Conservation (phyloP, 2,113 vertebrate species). For the Salminus brasiliensis region DNA sequence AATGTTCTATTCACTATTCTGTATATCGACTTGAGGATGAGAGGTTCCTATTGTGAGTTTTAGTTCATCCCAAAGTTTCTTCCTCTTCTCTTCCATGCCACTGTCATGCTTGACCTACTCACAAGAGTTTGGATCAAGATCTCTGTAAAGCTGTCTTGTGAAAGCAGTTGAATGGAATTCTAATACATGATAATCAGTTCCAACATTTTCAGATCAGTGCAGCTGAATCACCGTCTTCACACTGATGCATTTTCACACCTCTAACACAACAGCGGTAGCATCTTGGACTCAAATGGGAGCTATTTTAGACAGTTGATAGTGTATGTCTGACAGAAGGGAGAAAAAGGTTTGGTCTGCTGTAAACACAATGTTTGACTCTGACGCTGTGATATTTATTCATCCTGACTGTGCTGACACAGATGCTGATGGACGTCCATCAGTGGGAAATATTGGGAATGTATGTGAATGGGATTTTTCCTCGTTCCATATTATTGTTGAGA, state of each 20-base stretch:
- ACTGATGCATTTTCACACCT: neutral
- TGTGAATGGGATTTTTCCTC: neutral
- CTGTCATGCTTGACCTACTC: too few relatives aligned
- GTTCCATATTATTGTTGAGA: slow-evolving; percentile 8
- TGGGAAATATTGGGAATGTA: neutral
- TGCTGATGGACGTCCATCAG: slow-evolving; percentile 4
- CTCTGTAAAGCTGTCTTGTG: too few relatives aligned
- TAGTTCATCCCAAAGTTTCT: too few relatives aligned
- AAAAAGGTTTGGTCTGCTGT: neutral
- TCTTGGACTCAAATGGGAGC: neutral
- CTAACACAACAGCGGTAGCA: neutral
- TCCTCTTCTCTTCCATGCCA: too few relatives aligned
- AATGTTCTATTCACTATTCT: too few relatives aligned
- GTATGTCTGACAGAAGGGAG: neutral
- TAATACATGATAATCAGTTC: neutral
- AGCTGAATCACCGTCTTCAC: neutral
- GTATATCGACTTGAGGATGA: too few relatives aligned
- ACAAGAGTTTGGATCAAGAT: too few relatives aligned
- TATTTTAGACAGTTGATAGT: neutral
- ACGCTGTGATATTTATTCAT: neutral
- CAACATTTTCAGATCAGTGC: neutral
- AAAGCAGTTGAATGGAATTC: too few relatives aligned
- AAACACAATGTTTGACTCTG: neutral
- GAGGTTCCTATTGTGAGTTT: too few relatives aligned
- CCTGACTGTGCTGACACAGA: neutral